Evolutionary conservation across 2,888 invertebrate genomes (phyloP), one percentile per base, ranked within the genome.

Genomic region (Phrixothrix hirtus): DNA sequence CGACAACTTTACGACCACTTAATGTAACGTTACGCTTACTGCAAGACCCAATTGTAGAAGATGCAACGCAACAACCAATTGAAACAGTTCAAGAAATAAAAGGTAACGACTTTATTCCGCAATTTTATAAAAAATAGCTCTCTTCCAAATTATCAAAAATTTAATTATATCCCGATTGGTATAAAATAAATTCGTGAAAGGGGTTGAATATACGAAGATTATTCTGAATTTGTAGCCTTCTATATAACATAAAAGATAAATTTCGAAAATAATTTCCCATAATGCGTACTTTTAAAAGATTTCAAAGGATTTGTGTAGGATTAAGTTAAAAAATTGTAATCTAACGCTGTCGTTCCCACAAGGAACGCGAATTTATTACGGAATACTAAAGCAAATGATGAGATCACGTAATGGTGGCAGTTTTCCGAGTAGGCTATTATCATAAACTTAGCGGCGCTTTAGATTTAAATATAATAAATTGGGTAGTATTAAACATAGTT

Each of bases 1-100:
- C 73, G n/a, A 64, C 62, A 65, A 77, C 44, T 62, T 76, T 59
- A 72, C 80, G 61, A 75, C 82, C 75, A 0, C 75, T 83, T 14
- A 84, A 84, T 60, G 83, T 84, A 13, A 84, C 84, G 0, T 79
- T 84, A 4, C 74, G 81, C 34, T 75, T 85, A 37, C 55, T 66
- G 30, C 66, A 67, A 25, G 69, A 70, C 55, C 58, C 62, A 11
- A 47, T 53, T 30, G 63, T 64, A 11, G 57, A 57, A 13, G 57
- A 49, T 21, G 43, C 41, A 26, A 61, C 58, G 45, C 68, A 67
- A 38, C 60, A 62, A 34, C 61, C 72, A 11, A 64, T 72, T 12
- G 72, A 73, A 60, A 69, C 70, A 25, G 72, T 71, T 15, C 70
- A 73, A 52, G 74, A 74, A 61, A 73, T 75, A 48, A 68, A 62